Base-by-base conservation (phyloP, 1,140 invertebrate genomes). In the Drosophila nigrodunni region DNA sequence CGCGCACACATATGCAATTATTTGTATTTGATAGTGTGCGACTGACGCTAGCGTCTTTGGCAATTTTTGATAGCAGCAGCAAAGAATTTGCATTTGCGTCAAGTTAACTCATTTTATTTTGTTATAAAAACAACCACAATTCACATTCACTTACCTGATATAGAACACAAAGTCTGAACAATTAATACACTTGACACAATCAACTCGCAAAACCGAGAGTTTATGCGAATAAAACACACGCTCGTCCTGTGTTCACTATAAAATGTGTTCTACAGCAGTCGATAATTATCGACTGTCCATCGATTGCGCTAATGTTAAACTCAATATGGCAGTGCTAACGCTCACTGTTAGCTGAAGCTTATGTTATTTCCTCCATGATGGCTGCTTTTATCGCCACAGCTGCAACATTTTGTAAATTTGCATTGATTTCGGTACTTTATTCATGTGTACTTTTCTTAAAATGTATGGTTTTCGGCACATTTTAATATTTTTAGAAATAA, bases 331-430 rank as follows among this genome's bases (percentile, higher is more conserved):
- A 18, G 34, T 70, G 47, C 52, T 52, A 61, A 15, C 13, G n/a
- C 41, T 43, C 41, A 2, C 25, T 52, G 49, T 52, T 52, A 11
- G 47, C 47, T 4, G 2, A 9, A 50, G 21, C 11, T 21, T 9
- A 41, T 35, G 55, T 83, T 77, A 80, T 83, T 77, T 64, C n/a
- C 4, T 1, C 1, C 7, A 39, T 39, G 7, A 10, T 39, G 37
- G 10, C 37, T 9, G 37, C 2, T 9, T 9, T 3, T 39, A 39
- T 5, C 10, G 37, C 37, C 7, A 9, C 10, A 3, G 1, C 7
- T 10, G 10, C 37, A 44, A 44, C 2, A 30, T 30, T 2, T 30
- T 4, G 25, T 30, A 30, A 0, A 30, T 30, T 30, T 30, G 2
- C 4, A 30, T 30, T 30, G 3, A 0, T 5, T 30, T 30, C 4